Evolutionary conservation across 2,113 vertebrate species (phyloP), one percentile per base, ranked within the genome.

Genomic region (Calyptommatus sinebrachiatus): DNA sequence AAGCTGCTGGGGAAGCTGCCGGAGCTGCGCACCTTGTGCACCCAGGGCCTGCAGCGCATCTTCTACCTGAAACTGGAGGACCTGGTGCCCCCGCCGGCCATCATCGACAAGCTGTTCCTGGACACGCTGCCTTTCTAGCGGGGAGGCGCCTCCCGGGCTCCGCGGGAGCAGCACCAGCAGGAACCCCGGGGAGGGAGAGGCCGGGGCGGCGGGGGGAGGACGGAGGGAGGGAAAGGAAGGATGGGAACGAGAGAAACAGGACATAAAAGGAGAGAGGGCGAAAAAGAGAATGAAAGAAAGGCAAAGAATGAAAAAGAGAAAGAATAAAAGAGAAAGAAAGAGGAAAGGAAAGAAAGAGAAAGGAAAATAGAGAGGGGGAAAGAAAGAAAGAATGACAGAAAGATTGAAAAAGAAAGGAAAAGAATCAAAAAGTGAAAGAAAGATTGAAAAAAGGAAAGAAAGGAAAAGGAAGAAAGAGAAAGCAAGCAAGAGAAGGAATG

Each of bases 1-100:
- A 99, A 99, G 97, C 97, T 99, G 88, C 95, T 99, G 96, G 98
- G 98, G 85, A 99, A 99, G 93, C 97, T 99, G 85, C 98, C 98
- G 11, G 98, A 99, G 95, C 97, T 99, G 26, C 97, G 98, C 94
- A 99, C 98, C 50, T 97, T 99, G 86, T 99, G 98, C 92, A 99
- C 98, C 53, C 98, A 99, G 94, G 98, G 98, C 90, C 96, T 99
- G 90, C 98, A 99, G 90, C 98, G 98, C 93, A 99, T 99, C 95
- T 99, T 99, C 96, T 99, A 99, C 95, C 95, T 99, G 94, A 99
- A 99, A 95, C 95, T 99, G 90, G 98, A 99, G 88, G 98, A 99
- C 82, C 96, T 99, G 92, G 98, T 99, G 91, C 98, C 98, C 78
- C 98, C 98, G n/a, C 98, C 98, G 87, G 98, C 98, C 95, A 99